These are phyloP conservation scores for Caenorhabditis sp. DNA, from an alignment of 2,888 invertebrate species.

Conservation along the genomic window DNA sequence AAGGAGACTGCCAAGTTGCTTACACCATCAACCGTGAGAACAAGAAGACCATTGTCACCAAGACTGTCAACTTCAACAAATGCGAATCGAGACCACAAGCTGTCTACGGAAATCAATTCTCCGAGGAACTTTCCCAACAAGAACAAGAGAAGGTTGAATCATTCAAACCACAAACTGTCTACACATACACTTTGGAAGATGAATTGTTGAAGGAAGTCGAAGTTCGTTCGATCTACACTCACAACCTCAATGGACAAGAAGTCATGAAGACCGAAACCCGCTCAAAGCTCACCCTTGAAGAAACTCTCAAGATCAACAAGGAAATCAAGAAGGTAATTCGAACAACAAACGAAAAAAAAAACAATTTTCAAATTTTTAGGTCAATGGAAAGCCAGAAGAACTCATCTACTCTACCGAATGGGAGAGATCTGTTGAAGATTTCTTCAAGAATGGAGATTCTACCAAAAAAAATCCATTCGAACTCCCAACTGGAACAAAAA, in stretches of 20 bases:
- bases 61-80: conserved; percentile 72
- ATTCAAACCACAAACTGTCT: conserved; percentile 25
- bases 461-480: conserved; percentile 32
- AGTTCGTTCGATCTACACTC: conserved; percentile 26
- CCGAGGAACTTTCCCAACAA: conserved; percentile 16
- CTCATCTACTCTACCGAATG: conserved; percentile 38
- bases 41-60: conserved; percentile 22
- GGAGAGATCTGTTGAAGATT: conserved; percentile 44
- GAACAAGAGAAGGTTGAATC: conserved; percentile 23
- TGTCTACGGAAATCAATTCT: conserved; percentile 32
- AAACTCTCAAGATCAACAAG: conserved; percentile 10
- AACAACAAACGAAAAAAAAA: background rate
- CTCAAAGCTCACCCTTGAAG: conserved; percentile 13
- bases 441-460: conserved; percentile 51
- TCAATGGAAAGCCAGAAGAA: conserved; percentile 34
- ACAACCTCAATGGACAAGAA: conserved; percentile 18
- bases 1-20: conserved; percentile 58
- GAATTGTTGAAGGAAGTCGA: conserved; percentile 16
- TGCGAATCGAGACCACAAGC: conserved; percentile 66
- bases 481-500: conserved; percentile 35
- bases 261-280: conserved; percentile 24
- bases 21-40: conserved; percentile 33
- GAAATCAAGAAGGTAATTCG: conserved; percentile 11
- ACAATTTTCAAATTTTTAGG: conserved; percentile 14
- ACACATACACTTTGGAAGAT: conserved; percentile 28